phyloP scores from a whole-genome alignment of 2,797 vertebrate genomes.

The Heliangelus exortis region DNA sequence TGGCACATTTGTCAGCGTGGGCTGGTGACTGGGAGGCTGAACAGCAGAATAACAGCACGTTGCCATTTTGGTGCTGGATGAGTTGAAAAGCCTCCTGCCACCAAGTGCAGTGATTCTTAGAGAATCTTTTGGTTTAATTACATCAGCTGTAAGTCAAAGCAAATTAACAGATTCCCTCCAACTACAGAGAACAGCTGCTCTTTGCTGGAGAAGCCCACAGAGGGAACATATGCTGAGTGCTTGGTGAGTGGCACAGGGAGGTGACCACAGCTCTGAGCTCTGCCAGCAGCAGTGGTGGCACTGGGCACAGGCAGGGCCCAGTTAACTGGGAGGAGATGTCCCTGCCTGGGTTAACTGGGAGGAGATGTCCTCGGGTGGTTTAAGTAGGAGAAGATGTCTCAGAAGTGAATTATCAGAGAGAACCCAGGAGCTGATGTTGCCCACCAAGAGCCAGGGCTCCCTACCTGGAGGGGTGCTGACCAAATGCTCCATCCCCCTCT shows the following conservation, averaged over 20 bases:
- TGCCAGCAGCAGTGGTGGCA: not conserved
- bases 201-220: not conserved
- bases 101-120: not conserved
- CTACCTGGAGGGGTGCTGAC: slow-evolving; percentile 83
- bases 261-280: not conserved
- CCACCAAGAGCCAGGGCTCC: accelerated
- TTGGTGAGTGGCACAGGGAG: accelerated
- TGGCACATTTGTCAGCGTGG: not conserved
- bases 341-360: too few species aligned
- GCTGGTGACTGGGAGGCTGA: not conserved
- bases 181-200: slow-evolving; percentile 22
- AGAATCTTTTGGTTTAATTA: not conserved
- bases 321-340: not conserved
- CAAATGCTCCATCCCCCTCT: slow-evolving; percentile 83
- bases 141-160: not conserved
- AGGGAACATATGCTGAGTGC: not conserved
- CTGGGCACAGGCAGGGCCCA: not conserved
- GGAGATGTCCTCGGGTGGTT: too few species aligned
- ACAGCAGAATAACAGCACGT: accelerated
- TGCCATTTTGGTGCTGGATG: not conserved
- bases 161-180: not conserved
- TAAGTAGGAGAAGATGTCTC: not conserved
- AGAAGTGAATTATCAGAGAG: not conserved
- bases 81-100: not conserved
- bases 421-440: accelerated